Conservation (phyloP, 2,797 vertebrate genomes). For the Sebastes trivittatus region DNA sequence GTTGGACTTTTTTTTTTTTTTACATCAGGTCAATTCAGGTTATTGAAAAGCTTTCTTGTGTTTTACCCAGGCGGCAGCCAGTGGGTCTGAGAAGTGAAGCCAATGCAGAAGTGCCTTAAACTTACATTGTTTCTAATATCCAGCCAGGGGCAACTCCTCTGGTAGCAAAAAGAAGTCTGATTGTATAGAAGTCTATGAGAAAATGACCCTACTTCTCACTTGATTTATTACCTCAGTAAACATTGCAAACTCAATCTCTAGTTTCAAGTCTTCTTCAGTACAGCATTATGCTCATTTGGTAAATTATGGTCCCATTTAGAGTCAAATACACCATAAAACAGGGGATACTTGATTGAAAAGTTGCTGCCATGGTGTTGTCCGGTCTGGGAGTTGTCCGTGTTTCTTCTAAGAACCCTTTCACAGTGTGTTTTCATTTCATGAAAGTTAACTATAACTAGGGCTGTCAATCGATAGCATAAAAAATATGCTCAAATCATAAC, state of each 20-base stretch:
- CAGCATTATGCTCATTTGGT: neutral
- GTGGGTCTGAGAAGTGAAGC: neutral
- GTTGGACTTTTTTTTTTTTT: neutral
- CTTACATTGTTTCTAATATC: rapidly evolving
- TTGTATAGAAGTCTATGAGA: neutral
- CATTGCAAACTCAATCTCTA: neutral
- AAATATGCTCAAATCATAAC: no score
- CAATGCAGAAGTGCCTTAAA: no score
- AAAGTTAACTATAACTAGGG: no score
- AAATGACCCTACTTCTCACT: neutral
- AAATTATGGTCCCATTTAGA: neutral
- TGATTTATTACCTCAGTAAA: neutral
- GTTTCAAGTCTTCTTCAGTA: no score
- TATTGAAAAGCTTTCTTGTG: neutral
- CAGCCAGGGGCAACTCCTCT: no score
- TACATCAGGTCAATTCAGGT: slow-evolving; percentile 6
- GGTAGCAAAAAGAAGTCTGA: neutral
- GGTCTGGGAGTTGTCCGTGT: no score
- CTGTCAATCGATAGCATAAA: no score
- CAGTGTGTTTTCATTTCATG: no score
- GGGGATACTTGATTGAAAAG: no score
- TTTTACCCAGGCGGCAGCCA: neutral
- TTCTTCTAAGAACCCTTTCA: no score
- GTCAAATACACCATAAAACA: neutral
- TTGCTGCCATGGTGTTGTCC: no score